phyloP scores from a whole-genome alignment of 2,797 vertebrate genomes.

The Alcedo quadribrachys region DNA sequence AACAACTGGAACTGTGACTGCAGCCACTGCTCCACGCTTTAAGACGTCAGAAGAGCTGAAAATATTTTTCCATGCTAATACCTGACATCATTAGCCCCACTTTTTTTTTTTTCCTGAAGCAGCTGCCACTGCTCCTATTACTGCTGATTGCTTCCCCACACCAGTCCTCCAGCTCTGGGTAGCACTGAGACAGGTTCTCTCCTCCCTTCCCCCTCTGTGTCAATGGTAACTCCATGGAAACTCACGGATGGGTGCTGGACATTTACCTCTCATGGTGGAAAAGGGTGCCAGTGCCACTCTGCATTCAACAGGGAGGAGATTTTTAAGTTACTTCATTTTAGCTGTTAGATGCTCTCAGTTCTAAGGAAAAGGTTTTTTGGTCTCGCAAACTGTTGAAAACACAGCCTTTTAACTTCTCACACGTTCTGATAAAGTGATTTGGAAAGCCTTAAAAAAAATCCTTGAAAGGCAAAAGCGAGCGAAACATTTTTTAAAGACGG shows the following conservation, averaged over 20 bases:
- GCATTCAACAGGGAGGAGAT: not conserved
- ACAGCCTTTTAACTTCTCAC: not conserved
- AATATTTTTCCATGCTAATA: not conserved
- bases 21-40: not conserved
- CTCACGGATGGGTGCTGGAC: not conserved
- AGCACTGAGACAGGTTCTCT: not conserved
- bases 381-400: constrained; percentile 24
- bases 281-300: rapidly evolving
- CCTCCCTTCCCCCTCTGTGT: not conserved
- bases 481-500: not conserved
- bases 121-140: not conserved
- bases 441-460: constrained; percentile 22
- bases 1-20: not conserved
- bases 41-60: not conserved
- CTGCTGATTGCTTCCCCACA: not conserved
- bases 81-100: not conserved
- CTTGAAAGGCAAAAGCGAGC: constrained; percentile 20
- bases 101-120: not conserved
- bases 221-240: not conserved
- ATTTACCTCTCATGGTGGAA: not conserved
- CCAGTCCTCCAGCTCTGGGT: not conserved
- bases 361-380: not conserved
- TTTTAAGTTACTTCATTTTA: not conserved
- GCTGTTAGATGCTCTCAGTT: not conserved
- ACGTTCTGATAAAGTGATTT: not conserved